Evolutionary conservation across 2,113 vertebrate genomes (phyloP).

Genomic region (Rafetus swinhoei): DNA sequence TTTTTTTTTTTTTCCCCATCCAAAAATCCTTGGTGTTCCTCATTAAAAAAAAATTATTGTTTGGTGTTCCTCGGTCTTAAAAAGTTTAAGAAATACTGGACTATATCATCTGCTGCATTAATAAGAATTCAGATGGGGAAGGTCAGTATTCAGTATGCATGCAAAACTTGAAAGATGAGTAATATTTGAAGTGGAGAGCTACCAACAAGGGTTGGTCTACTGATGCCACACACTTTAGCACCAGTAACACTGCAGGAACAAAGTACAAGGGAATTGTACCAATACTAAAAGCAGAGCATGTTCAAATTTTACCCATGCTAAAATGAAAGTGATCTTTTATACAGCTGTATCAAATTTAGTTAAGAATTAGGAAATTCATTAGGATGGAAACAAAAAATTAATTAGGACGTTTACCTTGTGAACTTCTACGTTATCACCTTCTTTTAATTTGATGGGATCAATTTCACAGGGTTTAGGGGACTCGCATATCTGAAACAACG

Average conservation of each 20-base stretch:
- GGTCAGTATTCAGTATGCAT: neutral
- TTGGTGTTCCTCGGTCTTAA: too few relatives aligned
- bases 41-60: too few relatives aligned
- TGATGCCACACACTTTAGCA: neutral
- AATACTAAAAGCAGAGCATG: neutral
- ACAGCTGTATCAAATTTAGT: neutral
- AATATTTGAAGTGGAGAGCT: neutral
- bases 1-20: too few relatives aligned
- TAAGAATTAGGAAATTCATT: neutral
- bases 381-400: neutral
- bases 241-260: neutral
- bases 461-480: conserved; percentile 97
- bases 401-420: conserved; percentile 85
- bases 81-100: too few relatives aligned
- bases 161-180: rapidly evolving
- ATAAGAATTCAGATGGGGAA: neutral
- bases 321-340: neutral
- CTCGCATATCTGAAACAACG: conserved; percentile 90
- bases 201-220: neutral
- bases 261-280: neutral
- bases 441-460: conserved; percentile 93
- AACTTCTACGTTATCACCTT: conserved; percentile 93
- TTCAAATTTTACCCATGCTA: neutral
- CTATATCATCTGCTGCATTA: neutral
- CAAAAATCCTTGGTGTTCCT: too few relatives aligned